Evolutionary conservation across 2,113 vertebrate species (phyloP).

Genomic region (Grammomys surdaster): DNA sequence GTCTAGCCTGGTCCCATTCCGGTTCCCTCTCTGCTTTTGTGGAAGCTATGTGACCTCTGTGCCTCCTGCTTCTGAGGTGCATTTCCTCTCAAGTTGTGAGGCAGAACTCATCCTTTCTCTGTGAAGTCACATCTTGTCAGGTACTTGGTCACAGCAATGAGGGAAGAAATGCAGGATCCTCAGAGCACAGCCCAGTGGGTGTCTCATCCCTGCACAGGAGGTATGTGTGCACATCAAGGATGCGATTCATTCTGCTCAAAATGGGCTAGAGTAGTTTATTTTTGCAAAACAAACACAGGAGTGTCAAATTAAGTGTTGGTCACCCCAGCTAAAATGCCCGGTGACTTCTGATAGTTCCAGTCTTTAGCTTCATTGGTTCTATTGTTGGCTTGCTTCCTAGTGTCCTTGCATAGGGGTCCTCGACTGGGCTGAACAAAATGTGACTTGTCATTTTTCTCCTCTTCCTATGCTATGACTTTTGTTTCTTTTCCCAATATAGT

Average conservation of each 20-base stretch:
- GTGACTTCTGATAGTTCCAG: neutral
- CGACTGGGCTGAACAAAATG: neutral
- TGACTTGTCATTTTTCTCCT: neutral
- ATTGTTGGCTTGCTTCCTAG: neutral
- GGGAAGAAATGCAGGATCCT: neutral
- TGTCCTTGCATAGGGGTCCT: neutral
- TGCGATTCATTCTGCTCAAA: neutral
- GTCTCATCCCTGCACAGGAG: neutral
- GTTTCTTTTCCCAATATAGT: neutral
- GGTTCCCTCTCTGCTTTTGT: neutral
- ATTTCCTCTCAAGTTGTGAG: neutral
- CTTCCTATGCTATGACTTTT: neutral
- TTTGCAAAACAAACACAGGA: neutral
- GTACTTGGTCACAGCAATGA: neutral
- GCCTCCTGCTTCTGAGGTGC: neutral
- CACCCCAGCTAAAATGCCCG: neutral
- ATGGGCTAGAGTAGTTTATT: neutral
- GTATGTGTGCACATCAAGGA: neutral
- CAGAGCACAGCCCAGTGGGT: neutral
- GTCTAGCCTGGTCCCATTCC: neutral
- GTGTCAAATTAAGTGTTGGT: neutral
- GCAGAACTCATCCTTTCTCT: neutral
- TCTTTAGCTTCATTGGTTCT: neutral
- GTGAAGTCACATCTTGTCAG: neutral
- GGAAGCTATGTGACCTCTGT: neutral